Base-by-base conservation (phyloP, 2,888 invertebrate genomes). In the Endotricha flammealis region DNA sequence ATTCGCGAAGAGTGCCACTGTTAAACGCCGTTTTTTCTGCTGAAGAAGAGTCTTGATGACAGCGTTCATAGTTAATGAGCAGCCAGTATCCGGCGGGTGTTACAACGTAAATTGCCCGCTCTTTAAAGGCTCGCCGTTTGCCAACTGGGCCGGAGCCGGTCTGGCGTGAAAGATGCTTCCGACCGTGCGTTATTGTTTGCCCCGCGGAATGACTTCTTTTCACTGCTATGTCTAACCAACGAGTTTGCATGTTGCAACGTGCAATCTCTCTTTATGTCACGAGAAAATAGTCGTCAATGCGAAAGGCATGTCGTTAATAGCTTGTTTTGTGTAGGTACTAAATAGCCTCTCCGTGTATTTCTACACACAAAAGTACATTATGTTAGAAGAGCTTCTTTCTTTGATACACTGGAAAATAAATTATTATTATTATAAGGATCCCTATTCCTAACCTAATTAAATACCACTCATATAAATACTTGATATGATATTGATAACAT, bases 41-140 rank as follows among this genome's bases (percentile, higher is more conserved):
- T 73, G 73, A 80, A 80, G 80, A 82, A 75, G 78, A 73, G 66
- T 71, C 80, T 80, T 85, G 83, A 85, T 83, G 85, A 85, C 75
- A 68, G 57, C 74, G 76, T 83, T 83, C 83, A 86, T 86, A 85
- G 76, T 86, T 85, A 83, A 86, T 85, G 85, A 85, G 83, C 75
- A 75, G 65, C 69, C 64, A 72, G 80, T 80, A 80, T 81, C 81
- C 81, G 77, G 64, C 51, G 74, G 69, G 77, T 75, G 79, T 71
- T 75, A 66, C 71, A 53, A 60, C 59, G 65, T 64, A 82, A 82
- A 85, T 83, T 82, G 76, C 83, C 80, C 68, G 66, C 73, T 74
- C 71, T 82, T 70, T 69, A 69, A 49, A 70, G 52, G 56, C 59
- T 63, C 46, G 53, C 58, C 65, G 74, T 75, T 81, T 79, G 73